Evolutionary conservation across 2,888 invertebrate genomes (phyloP), one percentile per base, ranked within the genome.

Genomic region (Aleiodes alternator): DNA sequence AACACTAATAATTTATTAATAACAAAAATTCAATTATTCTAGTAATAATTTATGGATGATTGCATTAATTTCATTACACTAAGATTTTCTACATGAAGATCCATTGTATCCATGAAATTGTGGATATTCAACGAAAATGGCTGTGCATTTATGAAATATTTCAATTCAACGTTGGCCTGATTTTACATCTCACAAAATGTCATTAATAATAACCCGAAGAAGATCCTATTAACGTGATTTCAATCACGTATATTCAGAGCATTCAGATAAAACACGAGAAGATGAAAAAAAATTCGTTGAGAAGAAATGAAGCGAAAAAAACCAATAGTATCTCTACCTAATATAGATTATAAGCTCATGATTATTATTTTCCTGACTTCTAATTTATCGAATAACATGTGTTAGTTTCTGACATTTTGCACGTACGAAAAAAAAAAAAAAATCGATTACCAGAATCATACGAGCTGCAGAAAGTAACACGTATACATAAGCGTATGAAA

Each of bases 91-190:
- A 48, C 5, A 23, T 4, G 43, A 11, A 9, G 43, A 16, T 43
- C 23, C 23, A 23, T n/a, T 38, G 7, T 64, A 48, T 64, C 43
- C 64, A 48, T 11, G 43, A 64, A 16, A 64, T 48, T 14, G 11
- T 61, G 38, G 61, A 61, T 38, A 38, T 16, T 11, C 64, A 38
- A 16, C 43, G 48, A 64, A 38, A 16, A 43, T 23, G 23, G 61
- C 14, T n/a, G 7, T 14, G 3, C 9, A 14, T 1, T 16, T 14
- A 64, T 64, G 14, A 48, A 23, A 64, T 64, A 48, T 64, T 64
- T 16, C 64, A 23, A 38, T 61, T 38, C 61, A n/a, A 34, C n/a
- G 61, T 61, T 61, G 61, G 38, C 61, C 43, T 64, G 9, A 64
- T 64, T 48, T 16, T 16, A 43, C 43, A 7, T 43, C 43, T 43